phyloP scores from a whole-genome alignment of 1,140 invertebrate genomes.

The Saccostrea glomerata region DNA sequence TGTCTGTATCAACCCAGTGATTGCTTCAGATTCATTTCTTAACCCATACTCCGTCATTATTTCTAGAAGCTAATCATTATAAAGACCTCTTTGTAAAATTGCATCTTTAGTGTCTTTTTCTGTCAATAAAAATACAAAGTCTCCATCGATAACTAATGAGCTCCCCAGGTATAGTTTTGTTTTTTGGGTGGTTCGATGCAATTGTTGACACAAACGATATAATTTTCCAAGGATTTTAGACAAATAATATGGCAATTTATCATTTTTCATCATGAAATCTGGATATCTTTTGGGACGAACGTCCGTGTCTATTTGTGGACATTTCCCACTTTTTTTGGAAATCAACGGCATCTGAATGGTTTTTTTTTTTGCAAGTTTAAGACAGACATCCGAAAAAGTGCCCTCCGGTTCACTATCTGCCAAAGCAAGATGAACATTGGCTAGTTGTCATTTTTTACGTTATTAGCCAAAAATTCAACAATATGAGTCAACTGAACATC shows the following conservation, averaged over 20 bases:
- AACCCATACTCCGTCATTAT: slow-evolving; percentile 34
- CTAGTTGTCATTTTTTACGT: slow-evolving; percentile 42
- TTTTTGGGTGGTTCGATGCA: not conserved
- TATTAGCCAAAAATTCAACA: slow-evolving; percentile 15
- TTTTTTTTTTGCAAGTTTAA: slow-evolving; percentile 1
- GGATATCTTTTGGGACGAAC: slow-evolving; percentile 34
- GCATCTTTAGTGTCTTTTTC: slow-evolving; percentile 15
- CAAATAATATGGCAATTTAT: slow-evolving; percentile 34
- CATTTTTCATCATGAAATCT: slow-evolving; percentile 47
- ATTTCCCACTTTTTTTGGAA: slow-evolving; percentile 41
- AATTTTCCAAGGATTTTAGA: slow-evolving; percentile 42
- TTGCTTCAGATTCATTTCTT: slow-evolving; percentile 43
- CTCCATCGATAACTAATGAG: not conserved
- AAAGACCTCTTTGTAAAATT: not conserved
- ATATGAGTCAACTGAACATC: not conserved
- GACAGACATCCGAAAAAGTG: slow-evolving; percentile 12
- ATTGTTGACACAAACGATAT: not conserved
- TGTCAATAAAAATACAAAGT: not conserved
- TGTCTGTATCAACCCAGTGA: slow-evolving; percentile 34
- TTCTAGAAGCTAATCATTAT: slow-evolving; percentile 31
- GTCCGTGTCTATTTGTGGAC: slow-evolving; percentile 24
- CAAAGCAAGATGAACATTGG: slow-evolving; percentile 45
- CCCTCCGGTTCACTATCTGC: slow-evolving; percentile 17
- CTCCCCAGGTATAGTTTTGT: not conserved
- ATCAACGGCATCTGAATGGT: slow-evolving; percentile 50